These are phyloP conservation scores for Amniataba percoides DNA, from an alignment of 2,797 vertebrate genomes.

Conservation along the genomic window DNA sequence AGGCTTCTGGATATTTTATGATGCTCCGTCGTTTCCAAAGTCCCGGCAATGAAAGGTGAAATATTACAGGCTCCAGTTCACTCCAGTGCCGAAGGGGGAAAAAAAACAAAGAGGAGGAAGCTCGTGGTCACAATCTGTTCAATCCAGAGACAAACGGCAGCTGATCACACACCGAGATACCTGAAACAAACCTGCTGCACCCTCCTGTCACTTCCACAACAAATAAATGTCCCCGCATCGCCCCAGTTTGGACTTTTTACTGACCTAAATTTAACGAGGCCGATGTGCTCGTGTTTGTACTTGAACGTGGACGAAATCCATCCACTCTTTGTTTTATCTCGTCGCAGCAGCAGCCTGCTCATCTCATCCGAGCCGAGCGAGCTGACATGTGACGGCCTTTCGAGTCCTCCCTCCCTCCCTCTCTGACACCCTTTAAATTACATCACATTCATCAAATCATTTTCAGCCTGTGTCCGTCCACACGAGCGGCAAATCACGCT, in stretches of 20 bases:
- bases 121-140: constrained; percentile 7
- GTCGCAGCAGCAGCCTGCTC: constrained; percentile 10
- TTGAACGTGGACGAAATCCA: not conserved
- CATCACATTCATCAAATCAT: constrained; percentile 25
- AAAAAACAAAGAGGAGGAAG: not conserved
- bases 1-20: constrained; percentile 35
- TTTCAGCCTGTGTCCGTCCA: constrained; percentile 24
- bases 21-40: constrained; percentile 4
- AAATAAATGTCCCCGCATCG: not conserved
- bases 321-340: constrained; percentile 29
- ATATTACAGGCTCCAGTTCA: constrained; percentile 6
- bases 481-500: constrained; percentile 20
- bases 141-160: constrained; percentile 1
- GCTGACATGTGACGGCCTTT: constrained; percentile 5
- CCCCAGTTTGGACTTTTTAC: not conserved
- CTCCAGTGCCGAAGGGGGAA: not conserved
- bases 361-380: constrained; percentile 27
- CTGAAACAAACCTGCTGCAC: not conserved
- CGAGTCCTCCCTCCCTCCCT: not conserved
- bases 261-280: not conserved
- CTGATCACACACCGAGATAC: constrained; percentile 9
- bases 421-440: constrained; percentile 20
- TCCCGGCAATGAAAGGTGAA: not conserved
- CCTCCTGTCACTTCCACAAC: not conserved
- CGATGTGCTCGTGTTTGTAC: not conserved